Conservation (phyloP, 2,888 invertebrate genomes). For the Drosophila nr. medialis region DNA sequence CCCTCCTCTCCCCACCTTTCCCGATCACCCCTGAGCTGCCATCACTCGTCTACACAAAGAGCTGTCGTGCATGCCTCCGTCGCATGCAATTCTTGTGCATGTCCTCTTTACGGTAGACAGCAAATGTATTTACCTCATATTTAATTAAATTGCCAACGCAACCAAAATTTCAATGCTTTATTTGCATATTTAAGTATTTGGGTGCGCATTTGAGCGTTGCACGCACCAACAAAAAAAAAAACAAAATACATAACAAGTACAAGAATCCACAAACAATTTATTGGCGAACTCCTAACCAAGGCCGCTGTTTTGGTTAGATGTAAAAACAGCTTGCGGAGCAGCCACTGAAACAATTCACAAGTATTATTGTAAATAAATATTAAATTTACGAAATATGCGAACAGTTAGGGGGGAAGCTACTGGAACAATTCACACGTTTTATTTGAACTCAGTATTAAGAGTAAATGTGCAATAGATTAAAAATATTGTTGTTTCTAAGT, state of each 20-base stretch:
- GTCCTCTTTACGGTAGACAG: slow-evolving; percentile 55
- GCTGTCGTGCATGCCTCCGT: slow-evolving; percentile 25
- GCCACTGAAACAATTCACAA: background rate
- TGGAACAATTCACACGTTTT: background rate
- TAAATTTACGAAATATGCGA: background rate
- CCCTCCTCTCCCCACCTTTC: background rate
- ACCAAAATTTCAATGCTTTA: slow-evolving; percentile 70
- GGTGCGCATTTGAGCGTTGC: slow-evolving; percentile 27
- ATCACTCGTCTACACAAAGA: background rate
- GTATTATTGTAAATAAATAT: background rate
- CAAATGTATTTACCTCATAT: slow-evolving; percentile 72
- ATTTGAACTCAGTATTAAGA: background rate
- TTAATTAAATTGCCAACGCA: slow-evolving; percentile 75
- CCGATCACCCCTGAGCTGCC: background rate
- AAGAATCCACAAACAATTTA: background rate
- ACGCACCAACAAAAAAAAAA: slow-evolving; percentile 28
- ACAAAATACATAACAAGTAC: background rate
- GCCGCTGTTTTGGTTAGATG: background rate
- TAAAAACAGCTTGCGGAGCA: background rate
- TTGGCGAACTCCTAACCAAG: background rate
- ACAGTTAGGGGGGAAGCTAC: background rate
- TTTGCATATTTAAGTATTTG: slow-evolving; percentile 63
- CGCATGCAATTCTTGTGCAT: slow-evolving; percentile 73
- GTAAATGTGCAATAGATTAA: background rate
- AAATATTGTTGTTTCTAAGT: background rate